phyloP scores from a whole-genome alignment of 2,113 vertebrate genomes.

The Phasianus colchicus region DNA sequence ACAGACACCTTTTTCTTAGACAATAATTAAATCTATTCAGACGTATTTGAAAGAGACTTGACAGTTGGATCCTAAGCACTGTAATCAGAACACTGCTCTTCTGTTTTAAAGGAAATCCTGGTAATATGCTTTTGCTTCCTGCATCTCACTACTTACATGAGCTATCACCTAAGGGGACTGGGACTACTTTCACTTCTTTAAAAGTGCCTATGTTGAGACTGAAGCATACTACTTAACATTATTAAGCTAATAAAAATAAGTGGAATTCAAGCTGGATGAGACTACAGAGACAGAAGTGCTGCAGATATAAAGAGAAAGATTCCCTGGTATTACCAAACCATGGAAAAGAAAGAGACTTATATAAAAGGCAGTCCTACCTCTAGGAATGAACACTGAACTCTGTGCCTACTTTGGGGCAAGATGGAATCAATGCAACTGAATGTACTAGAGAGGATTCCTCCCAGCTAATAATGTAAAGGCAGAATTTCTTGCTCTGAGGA shows the following conservation, averaged over 20 bases:
- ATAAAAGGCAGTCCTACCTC: constrained; percentile 22
- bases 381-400: not conserved
- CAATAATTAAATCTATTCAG: not conserved
- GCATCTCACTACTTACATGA: not conserved
- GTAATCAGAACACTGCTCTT: not conserved
- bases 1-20: not conserved
- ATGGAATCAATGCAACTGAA: not conserved
- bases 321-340: not conserved
- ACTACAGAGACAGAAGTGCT: not conserved
- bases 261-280: not conserved
- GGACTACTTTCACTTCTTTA: not conserved
- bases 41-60: not conserved
- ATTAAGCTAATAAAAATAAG: not conserved
- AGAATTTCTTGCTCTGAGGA: not conserved
- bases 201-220: not conserved
- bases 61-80: not conserved
- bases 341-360: not conserved
- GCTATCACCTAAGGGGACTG: not conserved
- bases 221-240: not conserved
- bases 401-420: not conserved
- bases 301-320: not conserved
- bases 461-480: not conserved
- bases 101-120: not conserved
- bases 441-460: constrained; percentile 5
- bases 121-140: not conserved